These are phyloP conservation scores for Bellardia bayeri DNA, from an alignment of 2,888 invertebrate genomes.

Conservation along the genomic window DNA sequence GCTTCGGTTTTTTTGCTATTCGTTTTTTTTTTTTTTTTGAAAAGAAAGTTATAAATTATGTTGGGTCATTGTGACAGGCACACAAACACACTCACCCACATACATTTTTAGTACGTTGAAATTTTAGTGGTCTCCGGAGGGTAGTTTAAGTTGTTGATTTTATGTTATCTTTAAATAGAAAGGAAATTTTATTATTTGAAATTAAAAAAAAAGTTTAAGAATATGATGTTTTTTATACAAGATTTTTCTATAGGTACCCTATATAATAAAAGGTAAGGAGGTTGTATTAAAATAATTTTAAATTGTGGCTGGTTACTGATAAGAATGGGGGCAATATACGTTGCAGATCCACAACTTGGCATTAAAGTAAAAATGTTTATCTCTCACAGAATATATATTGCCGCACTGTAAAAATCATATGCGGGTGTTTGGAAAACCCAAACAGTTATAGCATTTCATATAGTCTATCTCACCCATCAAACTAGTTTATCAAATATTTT, in stretches of 20 bases:
- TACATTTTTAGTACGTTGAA: slow-evolving; percentile 39
- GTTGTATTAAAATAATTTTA: too few relatives aligned
- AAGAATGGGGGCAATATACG: too few relatives aligned
- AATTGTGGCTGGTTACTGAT: too few relatives aligned
- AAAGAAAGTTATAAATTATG: slow-evolving; percentile 55
- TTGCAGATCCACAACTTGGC: too few relatives aligned
- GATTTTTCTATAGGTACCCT: neutral
- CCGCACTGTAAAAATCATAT: too few relatives aligned
- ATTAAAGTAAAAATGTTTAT: too few relatives aligned
- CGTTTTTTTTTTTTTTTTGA: neutral
- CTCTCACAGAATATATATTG: too few relatives aligned
- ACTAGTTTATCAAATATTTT: too few relatives aligned
- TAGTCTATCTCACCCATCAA: too few relatives aligned
- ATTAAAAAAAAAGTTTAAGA: slow-evolving; percentile 1
- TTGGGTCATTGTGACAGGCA: slow-evolving; percentile 43
- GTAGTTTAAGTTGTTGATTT: slow-evolving; percentile 54
- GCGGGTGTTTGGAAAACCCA: too few relatives aligned
- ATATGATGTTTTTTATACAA: neutral
- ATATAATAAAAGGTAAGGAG: neutral
- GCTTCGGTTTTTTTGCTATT: too few relatives aligned
- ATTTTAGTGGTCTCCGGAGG: slow-evolving; percentile 57
- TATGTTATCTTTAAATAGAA: slow-evolving; percentile 43
- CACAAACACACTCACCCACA: slow-evolving; percentile 10
- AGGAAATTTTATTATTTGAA: slow-evolving; percentile 19
- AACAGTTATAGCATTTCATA: too few relatives aligned